Percentiles rank a stretch among this genome's conserved stretches.
Evolutionary conservation across 2,797 vertebrate genomes (phyloP).

Genomic region (Gymnopithys bicolor): DNA sequence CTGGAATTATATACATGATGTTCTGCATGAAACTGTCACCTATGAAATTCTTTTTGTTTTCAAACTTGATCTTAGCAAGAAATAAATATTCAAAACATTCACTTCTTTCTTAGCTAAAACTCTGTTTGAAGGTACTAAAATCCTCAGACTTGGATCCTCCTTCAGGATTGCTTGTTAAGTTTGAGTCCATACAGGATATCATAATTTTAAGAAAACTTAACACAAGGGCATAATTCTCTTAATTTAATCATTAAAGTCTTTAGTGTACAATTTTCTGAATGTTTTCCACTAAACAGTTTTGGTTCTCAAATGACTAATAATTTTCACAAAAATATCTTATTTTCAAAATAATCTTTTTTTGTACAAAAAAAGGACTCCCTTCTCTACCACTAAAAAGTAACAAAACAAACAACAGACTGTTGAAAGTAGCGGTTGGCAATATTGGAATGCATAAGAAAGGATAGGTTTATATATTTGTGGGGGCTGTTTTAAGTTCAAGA

Average conservation of each 20-base stretch:
- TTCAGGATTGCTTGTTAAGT: background rate
- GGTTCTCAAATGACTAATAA: background rate
- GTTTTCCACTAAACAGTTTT: background rate
- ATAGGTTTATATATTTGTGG: accelerated
- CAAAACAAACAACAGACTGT: background rate
- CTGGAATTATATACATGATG: background rate
- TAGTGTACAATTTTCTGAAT: background rate
- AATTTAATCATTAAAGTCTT: background rate
- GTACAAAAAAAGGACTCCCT: background rate
- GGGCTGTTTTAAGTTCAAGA: background rate
- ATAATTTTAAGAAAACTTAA: background rate
- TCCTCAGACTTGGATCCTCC: constrained; percentile 19
- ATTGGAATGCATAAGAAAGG: background rate
- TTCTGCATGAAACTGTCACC: constrained; percentile 18
- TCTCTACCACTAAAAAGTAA: background rate
- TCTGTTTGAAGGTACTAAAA: constrained; percentile 47
- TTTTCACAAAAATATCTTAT: background rate
- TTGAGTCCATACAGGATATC: background rate
- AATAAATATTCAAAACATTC: constrained; percentile 31
- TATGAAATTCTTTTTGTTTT: background rate
- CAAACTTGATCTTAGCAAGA: background rate
- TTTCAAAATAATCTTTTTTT: background rate
- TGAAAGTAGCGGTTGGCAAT: background rate
- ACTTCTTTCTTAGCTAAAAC: background rate
- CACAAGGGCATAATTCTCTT: background rate